Evolutionary conservation across 2,797 vertebrate genomes (phyloP).

Genomic region (Mus minutoides): DNA sequence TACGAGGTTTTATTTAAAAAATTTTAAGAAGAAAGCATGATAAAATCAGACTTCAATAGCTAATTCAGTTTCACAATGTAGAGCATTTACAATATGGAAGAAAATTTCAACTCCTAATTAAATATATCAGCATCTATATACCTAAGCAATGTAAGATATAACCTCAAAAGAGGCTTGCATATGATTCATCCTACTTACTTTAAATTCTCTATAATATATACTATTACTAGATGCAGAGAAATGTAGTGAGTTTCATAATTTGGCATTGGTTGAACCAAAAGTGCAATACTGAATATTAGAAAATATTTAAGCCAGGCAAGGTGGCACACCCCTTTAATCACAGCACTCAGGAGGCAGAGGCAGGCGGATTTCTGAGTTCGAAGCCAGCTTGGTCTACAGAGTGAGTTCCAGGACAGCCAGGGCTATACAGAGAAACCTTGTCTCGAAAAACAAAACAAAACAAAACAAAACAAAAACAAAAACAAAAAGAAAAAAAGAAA

Average conservation of each 20-base stretch:
- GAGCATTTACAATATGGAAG: constrained; percentile 6
- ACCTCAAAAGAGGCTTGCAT: neutral
- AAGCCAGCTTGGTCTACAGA: too few species aligned
- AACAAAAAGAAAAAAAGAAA: too few species aligned
- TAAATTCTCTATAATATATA: constrained; percentile 4
- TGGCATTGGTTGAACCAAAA: constrained; percentile 51
- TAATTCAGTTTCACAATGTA: neutral
- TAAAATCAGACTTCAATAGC: neutral
- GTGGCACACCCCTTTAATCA: too few species aligned
- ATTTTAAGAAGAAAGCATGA: neutral
- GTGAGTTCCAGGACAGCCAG: too few species aligned
- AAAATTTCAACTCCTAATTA: neutral
- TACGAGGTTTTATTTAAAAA: neutral
- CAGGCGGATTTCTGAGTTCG: too few species aligned
- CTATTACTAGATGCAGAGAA: neutral
- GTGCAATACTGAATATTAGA: constrained; percentile 36
- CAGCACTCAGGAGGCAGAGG: too few species aligned
- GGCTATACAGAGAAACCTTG: too few species aligned
- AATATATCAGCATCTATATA: neutral
- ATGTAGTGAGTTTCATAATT: constrained; percentile 8
- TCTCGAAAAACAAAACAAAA: too few species aligned
- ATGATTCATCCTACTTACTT: neutral
- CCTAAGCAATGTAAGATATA: neutral
- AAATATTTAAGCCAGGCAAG: constrained; percentile 56
- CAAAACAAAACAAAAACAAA: too few species aligned